These are phyloP conservation scores for Hybos culiciformis DNA, from an alignment of 2,888 invertebrate species.

Conservation along the genomic window DNA sequence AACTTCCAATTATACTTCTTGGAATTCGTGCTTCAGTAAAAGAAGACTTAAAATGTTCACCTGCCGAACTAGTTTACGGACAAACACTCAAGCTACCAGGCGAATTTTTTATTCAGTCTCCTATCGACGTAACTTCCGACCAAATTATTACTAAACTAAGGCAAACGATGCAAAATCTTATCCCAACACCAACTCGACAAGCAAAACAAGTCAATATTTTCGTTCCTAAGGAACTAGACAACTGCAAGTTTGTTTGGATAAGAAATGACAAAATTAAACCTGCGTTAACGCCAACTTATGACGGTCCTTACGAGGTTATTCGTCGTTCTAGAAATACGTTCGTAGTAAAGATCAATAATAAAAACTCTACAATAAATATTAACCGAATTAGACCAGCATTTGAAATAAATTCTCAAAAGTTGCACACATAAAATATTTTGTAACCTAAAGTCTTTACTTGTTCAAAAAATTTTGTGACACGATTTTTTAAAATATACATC, in stretches of 20 bases:
- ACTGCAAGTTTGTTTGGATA: not conserved
- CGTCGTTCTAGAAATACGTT: not conserved
- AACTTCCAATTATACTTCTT: not conserved
- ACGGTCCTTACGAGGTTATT: not conserved
- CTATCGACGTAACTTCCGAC: not conserved
- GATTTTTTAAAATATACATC: too few relatives aligned
- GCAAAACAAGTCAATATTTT: not conserved
- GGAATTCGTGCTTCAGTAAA: slow-evolving; percentile 4
- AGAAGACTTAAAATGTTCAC: slow-evolving; percentile 3
- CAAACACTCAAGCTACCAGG: not conserved
- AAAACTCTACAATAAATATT: not conserved
- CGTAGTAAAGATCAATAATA: not conserved
- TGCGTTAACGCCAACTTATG: not conserved
- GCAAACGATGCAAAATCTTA: not conserved
- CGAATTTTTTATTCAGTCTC: not conserved
- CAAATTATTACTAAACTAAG: not conserved
- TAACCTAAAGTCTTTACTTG: too few relatives aligned
- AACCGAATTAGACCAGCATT: not conserved
- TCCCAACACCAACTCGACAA: not conserved
- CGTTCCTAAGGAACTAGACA: not conserved
- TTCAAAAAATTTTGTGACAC: too few relatives aligned
- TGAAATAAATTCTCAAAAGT: too few relatives aligned
- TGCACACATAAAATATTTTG: too few relatives aligned
- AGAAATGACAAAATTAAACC: not conserved
- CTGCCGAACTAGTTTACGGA: slow-evolving; percentile 9